Evolutionary conservation across 2,797 vertebrate genomes (phyloP), one percentile per base, ranked within the genome.

Genomic region (Eulemur mongoz): DNA sequence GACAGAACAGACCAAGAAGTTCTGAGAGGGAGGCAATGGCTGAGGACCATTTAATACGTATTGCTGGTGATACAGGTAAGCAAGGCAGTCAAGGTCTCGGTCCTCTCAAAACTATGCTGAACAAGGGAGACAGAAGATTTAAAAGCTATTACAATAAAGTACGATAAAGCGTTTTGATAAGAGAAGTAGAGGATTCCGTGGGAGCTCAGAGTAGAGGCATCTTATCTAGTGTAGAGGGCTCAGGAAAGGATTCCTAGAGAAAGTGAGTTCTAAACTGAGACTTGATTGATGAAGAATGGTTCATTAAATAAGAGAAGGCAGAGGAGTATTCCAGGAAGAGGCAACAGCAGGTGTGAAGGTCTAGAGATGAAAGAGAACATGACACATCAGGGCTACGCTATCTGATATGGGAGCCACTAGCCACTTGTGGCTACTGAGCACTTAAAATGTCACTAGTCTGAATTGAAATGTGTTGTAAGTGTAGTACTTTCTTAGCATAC

Each of bases 1-100:
- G 65, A 93, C 15, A 80, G 75, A 95, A 88, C 13, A 97, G 78
- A 97, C 14, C 72, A 43, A 83, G 48, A 95, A 59, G 48, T 89
- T 40, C 63, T 96, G 30, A 96, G 80, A 76, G 35, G 4, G 61
- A 80, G 57, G 25, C 3, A 79, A 32, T 59, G 78, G 20, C 75
- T 61, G 20, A 91, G 50, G 69, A 57, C 17, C 7, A 17, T 45
- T 30, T 9, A n/a, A 2, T 27, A 27, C 0, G 0, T 3, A 27
- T 40, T 52, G 48, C 32, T 38, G 23, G 23, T 40, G 20, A 87
- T 4, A 69, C 13, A 69, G 30, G 57, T 22, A 27, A 57, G 69
- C 50, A 6, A 86, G 32, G 69, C 17, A 27, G 48, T 17, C 85
- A 45, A 17, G 27, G 30, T 59, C 57, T 70, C 69, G 20, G 50